phyloP scores from a whole-genome alignment of 2,113 vertebrate species.

The Pollachius pollachius region DNA sequence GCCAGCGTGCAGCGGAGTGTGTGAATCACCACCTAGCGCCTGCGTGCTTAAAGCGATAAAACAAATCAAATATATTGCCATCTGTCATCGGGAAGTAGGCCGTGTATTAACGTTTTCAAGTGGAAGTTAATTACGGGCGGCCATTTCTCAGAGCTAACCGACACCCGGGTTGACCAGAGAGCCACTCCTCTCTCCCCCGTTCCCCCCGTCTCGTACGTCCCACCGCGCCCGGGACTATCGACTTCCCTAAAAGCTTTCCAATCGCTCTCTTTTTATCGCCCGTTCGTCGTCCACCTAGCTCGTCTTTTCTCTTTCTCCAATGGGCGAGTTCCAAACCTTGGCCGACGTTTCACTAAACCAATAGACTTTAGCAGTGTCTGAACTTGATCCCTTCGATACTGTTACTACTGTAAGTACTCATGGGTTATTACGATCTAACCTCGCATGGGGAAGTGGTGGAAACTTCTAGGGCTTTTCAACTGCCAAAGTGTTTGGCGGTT shows the following conservation, averaged over 20 bases:
- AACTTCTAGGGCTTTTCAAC: too few species aligned
- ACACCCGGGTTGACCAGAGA: constrained; percentile 4
- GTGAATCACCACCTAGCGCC: not conserved
- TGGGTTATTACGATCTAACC: too few species aligned
- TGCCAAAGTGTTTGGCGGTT: too few species aligned
- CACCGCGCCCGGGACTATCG: not conserved
- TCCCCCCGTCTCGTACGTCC: not conserved
- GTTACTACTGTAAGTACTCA: too few species aligned
- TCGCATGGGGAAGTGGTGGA: too few species aligned
- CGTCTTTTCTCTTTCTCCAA: not conserved
- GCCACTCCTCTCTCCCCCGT: not conserved
- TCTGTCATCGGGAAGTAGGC: not conserved
- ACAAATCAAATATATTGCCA: not conserved
- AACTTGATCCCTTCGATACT: too few species aligned
- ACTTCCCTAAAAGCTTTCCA: not conserved
- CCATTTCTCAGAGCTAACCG: not conserved
- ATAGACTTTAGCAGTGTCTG: too few species aligned
- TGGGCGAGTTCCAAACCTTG: not conserved
- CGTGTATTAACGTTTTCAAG: not conserved
- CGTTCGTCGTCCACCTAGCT: not conserved
- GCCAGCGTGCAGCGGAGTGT: not conserved
- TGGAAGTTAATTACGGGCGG: not conserved
- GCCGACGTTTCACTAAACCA: not conserved
- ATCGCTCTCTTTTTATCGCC: not conserved
- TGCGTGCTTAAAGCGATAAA: not conserved